Evolutionary conservation across 2,888 invertebrate species (phyloP).

Genomic region (Zaprionus lineosus): DNA sequence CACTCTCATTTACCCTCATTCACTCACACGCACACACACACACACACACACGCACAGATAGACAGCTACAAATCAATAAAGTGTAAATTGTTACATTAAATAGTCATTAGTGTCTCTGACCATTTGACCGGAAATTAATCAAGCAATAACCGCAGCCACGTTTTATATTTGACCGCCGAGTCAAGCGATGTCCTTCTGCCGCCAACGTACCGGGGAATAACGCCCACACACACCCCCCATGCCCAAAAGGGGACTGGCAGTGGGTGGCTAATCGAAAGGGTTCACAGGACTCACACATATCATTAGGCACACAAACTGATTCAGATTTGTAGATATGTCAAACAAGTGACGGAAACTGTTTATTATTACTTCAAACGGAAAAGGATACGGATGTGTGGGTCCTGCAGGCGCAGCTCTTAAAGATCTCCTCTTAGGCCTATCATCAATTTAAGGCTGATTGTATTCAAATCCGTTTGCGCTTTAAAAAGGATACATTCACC

Average conservation of each 20-base stretch:
- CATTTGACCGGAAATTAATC: conserved; percentile 80
- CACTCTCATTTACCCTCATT: conserved; percentile 7
- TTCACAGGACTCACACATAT: conserved; percentile 66
- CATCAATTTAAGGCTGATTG: conserved; percentile 12
- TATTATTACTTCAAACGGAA: conserved; percentile 75
- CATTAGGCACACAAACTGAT: conserved; percentile 70
- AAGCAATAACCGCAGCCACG: conserved; percentile 74
- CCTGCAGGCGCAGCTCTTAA: conserved; percentile 26
- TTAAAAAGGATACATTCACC: too few relatives aligned
- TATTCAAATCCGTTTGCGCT: too few relatives aligned
- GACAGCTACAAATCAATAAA: conserved; percentile 66
- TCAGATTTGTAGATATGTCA: conserved; percentile 66
- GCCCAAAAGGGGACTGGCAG: not conserved
- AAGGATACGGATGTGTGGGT: conserved; percentile 72
- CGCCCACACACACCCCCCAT: conserved; percentile 9
- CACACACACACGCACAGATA: not conserved
- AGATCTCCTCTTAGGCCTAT: conserved; percentile 14
- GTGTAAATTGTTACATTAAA: conserved; percentile 79
- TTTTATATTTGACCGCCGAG: conserved; percentile 71
- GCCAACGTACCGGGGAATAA: conserved; percentile 13
- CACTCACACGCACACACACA: conserved; percentile 12
- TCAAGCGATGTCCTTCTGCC: conserved; percentile 24
- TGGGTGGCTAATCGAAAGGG: conserved; percentile 48
- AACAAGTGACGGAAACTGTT: conserved; percentile 75
- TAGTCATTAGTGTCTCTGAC: conserved; percentile 75